These are phyloP conservation scores for Sturnira hondurensis DNA, from an alignment of 2,113 vertebrate genomes.

Conservation along the genomic window DNA sequence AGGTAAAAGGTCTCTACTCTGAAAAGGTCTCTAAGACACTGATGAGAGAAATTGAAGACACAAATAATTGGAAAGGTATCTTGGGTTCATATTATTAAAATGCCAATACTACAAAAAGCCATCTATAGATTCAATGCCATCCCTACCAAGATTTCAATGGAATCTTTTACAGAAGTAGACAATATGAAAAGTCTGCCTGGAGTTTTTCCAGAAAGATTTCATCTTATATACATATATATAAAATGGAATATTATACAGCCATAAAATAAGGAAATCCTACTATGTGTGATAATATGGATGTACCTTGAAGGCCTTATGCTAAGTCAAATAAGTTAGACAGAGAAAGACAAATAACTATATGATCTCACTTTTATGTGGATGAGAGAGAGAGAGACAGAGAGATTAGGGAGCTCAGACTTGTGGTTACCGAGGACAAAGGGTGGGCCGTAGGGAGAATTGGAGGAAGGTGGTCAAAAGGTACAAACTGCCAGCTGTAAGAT, in stretches of 20 bases:
- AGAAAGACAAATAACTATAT: not conserved
- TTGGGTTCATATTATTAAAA: not conserved
- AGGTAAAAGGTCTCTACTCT: not conserved
- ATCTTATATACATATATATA: not conserved
- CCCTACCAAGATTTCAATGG: not conserved
- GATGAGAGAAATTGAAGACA: not conserved
- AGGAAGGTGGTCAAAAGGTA: not conserved
- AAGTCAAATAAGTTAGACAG: not conserved
- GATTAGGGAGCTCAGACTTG: not conserved
- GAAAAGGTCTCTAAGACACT: not conserved
- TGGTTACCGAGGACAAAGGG: not conserved
- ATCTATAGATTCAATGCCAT: not conserved
- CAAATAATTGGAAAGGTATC: not conserved
- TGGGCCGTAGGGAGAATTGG: not conserved
- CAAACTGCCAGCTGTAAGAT: not conserved
- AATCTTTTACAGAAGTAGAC: not conserved
- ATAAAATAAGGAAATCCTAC: not conserved
- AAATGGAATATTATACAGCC: not conserved
- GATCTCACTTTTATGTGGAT: not conserved
- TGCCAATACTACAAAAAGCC: not conserved
- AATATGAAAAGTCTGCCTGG: not conserved
- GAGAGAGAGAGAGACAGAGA: not conserved
- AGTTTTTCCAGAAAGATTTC: too few relatives aligned
- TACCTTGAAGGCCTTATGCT: not conserved
- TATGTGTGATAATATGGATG: not conserved